Percentiles rank a stretch among this genome's conserved stretches.
These are phyloP conservation scores for Diploptera punctata DNA, from an alignment of 2,888 invertebrate species.

Conservation along the genomic window DNA sequence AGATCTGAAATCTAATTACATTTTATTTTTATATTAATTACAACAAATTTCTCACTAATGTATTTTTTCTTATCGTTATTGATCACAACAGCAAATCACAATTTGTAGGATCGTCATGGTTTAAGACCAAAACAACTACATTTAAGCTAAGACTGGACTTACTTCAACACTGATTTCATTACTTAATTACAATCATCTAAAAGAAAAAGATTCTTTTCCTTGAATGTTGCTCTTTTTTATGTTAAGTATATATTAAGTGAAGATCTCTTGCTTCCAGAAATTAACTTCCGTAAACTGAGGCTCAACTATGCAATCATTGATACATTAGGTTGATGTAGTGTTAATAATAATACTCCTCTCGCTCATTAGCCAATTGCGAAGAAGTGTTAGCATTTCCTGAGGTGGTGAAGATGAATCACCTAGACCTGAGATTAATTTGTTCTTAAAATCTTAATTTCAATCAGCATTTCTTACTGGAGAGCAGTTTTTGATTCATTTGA, in stretches of 20 bases:
- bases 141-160: slow-evolving; percentile 38
- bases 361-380: background rate
- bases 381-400: background rate
- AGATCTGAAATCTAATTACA: slow-evolving; percentile 34
- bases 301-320: slow-evolving; percentile 17
- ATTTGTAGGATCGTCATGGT: slow-evolving; percentile 31
- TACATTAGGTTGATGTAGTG: background rate
- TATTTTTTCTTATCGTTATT: slow-evolving; percentile 29
- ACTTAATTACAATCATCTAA: slow-evolving; percentile 31
- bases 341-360: background rate
- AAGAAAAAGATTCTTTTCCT: slow-evolving; percentile 12
- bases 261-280: slow-evolving; percentile 4
- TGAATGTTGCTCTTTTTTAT: slow-evolving; percentile 20
- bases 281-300: slow-evolving; percentile 23
- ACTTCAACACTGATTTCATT: slow-evolving; percentile 32
- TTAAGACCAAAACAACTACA: slow-evolving; percentile 33
- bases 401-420: background rate
- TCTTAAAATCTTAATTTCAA: background rate
- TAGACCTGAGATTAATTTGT: background rate
- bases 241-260: too few species aligned
- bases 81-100: slow-evolving; percentile 42
- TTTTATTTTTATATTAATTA: slow-evolving; percentile 34
- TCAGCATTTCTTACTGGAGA: background rate
- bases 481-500: background rate
- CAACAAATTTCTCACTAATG: slow-evolving; percentile 33